A percentile compares a stretch with the other conserved stretches of the same genome.
These are phyloP conservation scores for Pungitius pungitius DNA, from an alignment of 2,113 vertebrate genomes.

Conservation along the genomic window DNA sequence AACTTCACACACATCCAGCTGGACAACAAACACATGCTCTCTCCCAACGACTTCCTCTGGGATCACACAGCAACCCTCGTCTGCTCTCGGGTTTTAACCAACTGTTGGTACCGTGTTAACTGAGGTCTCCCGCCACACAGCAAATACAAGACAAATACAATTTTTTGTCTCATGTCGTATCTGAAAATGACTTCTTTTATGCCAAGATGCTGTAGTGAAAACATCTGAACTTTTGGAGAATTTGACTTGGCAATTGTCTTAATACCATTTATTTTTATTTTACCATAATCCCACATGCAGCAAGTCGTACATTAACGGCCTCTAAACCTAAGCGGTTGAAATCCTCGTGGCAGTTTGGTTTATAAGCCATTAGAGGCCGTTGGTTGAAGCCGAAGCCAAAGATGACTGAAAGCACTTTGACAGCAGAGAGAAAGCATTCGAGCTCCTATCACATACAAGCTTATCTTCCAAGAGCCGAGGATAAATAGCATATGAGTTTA, in stretches of 20 bases:
- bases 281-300: slow-evolving; percentile 46
- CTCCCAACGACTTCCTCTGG: slow-evolving; percentile 20
- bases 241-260: slow-evolving; percentile 28
- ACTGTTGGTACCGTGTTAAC: slow-evolving; percentile 26
- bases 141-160: slow-evolving; percentile 15
- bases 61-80: slow-evolving; percentile 31
- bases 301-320: slow-evolving; percentile 43
- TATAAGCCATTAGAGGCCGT: slow-evolving; percentile 46
- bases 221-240: slow-evolving; percentile 12
- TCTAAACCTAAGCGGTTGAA: slow-evolving; percentile 31
- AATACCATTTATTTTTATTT: slow-evolving; percentile 16
- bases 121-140: slow-evolving; percentile 12
- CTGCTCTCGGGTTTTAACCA: slow-evolving; percentile 28
- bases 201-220: slow-evolving; percentile 9
- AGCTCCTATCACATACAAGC: slow-evolving; percentile 46
- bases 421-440: slow-evolving; percentile 58
- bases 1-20: slow-evolving; percentile 13
- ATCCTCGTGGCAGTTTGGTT: slow-evolving; percentile 47
- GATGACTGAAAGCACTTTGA: slow-evolving; percentile 40
- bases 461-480: slow-evolving; percentile 47
- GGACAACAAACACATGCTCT: slow-evolving; percentile 20
- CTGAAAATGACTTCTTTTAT: slow-evolving; percentile 7
- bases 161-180: slow-evolving; percentile 4
- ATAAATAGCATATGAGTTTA: slow-evolving; percentile 46
- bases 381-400: slow-evolving; percentile 60